phyloP scores from a whole-genome alignment of 2,888 invertebrate species.

The Pimpla rufipes region DNA sequence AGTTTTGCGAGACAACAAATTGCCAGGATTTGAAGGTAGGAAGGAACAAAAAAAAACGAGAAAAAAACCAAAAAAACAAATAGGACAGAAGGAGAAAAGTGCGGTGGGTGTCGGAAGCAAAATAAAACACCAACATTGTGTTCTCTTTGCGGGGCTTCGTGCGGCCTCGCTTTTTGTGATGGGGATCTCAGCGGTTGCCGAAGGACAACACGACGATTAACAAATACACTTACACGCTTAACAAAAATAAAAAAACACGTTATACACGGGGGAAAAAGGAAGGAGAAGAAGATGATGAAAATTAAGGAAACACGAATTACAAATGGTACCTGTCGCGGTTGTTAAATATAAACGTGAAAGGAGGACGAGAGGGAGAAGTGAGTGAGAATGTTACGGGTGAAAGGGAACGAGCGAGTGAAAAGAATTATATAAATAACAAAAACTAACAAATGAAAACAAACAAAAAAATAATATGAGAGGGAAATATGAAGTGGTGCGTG shows the following conservation, averaged over 20 bases:
- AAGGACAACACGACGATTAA: constrained; percentile 37
- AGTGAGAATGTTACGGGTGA: constrained; percentile 14
- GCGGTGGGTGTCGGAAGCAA: constrained; percentile 26
- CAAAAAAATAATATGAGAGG: constrained; percentile 26
- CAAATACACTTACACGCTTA: constrained; percentile 2
- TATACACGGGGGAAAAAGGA: constrained; percentile 12
- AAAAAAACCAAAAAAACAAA: constrained; percentile 17
- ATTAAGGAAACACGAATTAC: constrained; percentile 58
- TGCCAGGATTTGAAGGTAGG: constrained; percentile 7
- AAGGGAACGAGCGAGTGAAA: constrained; percentile 4
- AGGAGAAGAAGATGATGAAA: constrained; percentile 18
- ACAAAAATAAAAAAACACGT: constrained; percentile 18
- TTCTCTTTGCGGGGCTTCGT: constrained; percentile 60
- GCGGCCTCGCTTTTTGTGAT: constrained; percentile 47
- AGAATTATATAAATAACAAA: constrained; percentile 40
- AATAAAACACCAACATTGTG: constrained; percentile 67
- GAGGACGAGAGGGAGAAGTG: background rate
- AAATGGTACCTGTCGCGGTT: constrained; percentile 68
- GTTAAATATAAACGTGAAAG: constrained; percentile 32
- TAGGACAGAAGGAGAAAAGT: no score
- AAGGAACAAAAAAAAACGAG: constrained; percentile 30
- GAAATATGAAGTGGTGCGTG: constrained; percentile 5
- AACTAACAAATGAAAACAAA: background rate
- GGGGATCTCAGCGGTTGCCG: constrained; percentile 48
- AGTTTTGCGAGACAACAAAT: constrained; percentile 15